Percentiles rank a stretch among this genome's conserved stretches.
These are phyloP conservation scores for Calameuta pallipes DNA, from an alignment of 2,888 invertebrate species.

Conservation along the genomic window DNA sequence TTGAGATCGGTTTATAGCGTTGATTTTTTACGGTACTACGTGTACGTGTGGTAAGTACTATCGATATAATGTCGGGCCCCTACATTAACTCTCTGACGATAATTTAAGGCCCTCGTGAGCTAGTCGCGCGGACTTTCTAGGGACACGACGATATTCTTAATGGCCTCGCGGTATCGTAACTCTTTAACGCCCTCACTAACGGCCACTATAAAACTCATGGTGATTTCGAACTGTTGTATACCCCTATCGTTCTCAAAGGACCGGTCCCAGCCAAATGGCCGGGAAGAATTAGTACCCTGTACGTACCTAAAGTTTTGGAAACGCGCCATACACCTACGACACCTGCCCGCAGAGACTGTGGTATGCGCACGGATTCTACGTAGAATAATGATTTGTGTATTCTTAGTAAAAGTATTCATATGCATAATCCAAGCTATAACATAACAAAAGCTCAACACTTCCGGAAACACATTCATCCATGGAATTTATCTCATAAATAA, in stretches of 20 bases:
- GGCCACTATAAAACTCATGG: not conserved
- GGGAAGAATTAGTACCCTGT: not conserved
- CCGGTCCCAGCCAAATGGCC: not conserved
- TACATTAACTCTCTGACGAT: not conserved
- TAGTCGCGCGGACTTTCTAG: not conserved
- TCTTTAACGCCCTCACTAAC: not conserved
- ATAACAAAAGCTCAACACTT: not conserved
- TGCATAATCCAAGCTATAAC: not conserved
- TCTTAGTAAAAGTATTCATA: not conserved
- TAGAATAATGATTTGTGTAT: not conserved
- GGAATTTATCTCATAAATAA: not conserved
- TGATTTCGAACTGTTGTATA: not conserved
- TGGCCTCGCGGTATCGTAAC: not conserved
- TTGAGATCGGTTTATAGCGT: not conserved
- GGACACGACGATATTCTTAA: not conserved
- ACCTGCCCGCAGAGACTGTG: not conserved
- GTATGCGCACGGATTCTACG: not conserved
- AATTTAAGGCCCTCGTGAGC: not conserved
- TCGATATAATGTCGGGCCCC: not conserved
- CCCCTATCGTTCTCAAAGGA: not conserved
- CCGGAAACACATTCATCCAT: not conserved
- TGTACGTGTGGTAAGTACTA: not conserved
- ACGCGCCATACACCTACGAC: not conserved
- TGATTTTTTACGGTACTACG: not conserved
- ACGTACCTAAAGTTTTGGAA: not conserved